These are phyloP conservation scores for Thaumetopoea pityocampa DNA, from an alignment of 1,140 invertebrate genomes.

Conservation along the genomic window DNA sequence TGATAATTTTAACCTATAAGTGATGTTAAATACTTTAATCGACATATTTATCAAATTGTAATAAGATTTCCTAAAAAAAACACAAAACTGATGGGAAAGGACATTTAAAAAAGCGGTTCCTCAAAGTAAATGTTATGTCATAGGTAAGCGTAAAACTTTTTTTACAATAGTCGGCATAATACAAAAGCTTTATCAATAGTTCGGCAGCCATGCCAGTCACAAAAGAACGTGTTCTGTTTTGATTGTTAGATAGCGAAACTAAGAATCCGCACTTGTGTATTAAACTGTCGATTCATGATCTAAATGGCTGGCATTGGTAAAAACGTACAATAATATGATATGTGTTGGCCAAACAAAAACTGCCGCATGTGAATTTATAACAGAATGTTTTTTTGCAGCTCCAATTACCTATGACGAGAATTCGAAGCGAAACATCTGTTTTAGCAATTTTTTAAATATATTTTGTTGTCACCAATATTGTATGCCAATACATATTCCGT, in stretches of 20 bases:
- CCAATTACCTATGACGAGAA: slow-evolving; percentile 5
- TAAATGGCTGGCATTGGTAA: slow-evolving; percentile 27
- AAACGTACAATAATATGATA: slow-evolving; percentile 27
- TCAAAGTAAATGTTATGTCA: slow-evolving; percentile 53
- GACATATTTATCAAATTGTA: slow-evolving; percentile 14
- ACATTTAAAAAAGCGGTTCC: slow-evolving; percentile 34
- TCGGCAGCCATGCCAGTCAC: slow-evolving; percentile 45
- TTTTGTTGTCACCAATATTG: too few relatives aligned
- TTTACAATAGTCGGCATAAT: slow-evolving; percentile 36
- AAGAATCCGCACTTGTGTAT: slow-evolving; percentile 45
- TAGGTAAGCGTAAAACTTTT: slow-evolving; percentile 42
- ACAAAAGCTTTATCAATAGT: slow-evolving; percentile 55
- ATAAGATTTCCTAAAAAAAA: slow-evolving; percentile 25
- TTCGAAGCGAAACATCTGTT: slow-evolving; percentile 9
- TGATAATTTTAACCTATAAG: too few relatives aligned
- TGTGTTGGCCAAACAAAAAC: slow-evolving; percentile 27
- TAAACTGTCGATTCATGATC: slow-evolving; percentile 41
- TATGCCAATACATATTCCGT: too few relatives aligned
- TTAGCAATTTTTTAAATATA: neutral
- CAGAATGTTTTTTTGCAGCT: slow-evolving; percentile 1
- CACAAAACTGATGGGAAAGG: slow-evolving; percentile 23
- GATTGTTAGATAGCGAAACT: slow-evolving; percentile 61
- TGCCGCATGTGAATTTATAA: slow-evolving; percentile 12
- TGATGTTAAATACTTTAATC: too few relatives aligned
- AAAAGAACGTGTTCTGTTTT: slow-evolving; percentile 56